Evolutionary conservation across 2,888 invertebrate species (phyloP).

Genomic region (Drosophila leonis): DNA sequence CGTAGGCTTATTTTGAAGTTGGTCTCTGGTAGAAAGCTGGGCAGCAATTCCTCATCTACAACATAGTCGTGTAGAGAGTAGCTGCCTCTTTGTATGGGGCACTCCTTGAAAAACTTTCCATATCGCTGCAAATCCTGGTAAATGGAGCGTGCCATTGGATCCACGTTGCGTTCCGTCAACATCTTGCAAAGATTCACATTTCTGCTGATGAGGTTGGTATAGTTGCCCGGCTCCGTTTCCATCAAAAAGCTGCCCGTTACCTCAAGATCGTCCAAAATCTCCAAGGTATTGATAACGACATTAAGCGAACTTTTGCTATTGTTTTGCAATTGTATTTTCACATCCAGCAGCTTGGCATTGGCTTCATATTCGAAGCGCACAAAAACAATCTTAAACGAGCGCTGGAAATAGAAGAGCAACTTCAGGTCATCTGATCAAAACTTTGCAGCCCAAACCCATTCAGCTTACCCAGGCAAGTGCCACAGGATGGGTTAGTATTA

Average conservation of each 20-base stretch:
- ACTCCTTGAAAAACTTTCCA: conserved; percentile 74
- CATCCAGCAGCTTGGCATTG: conserved; percentile 69
- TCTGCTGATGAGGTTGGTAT: conserved; percentile 63
- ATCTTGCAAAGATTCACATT: conserved; percentile 78
- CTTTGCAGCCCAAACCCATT: too few species aligned
- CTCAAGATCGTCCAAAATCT: conserved; percentile 72
- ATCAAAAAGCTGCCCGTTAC: conserved; percentile 60
- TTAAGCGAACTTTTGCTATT: conserved; percentile 61
- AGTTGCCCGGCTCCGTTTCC: conserved; percentile 71
- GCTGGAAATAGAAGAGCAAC: conserved; percentile 51
- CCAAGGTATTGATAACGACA: conserved; percentile 58
- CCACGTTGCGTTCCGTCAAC: conserved; percentile 67
- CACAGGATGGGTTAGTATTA: conserved; percentile 46
- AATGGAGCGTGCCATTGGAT: conserved; percentile 67
- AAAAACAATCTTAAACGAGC: conserved; percentile 80
- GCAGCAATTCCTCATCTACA: conserved; percentile 82
- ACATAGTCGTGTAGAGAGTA: conserved; percentile 73
- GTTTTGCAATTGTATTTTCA: conserved; percentile 72
- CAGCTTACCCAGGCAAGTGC: conserved; percentile 77
- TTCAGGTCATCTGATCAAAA: background rate
- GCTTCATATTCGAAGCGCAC: conserved; percentile 64
- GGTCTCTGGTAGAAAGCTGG: conserved; percentile 80
- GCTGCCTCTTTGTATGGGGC: conserved; percentile 75
- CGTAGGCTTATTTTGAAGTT: conserved; percentile 62
- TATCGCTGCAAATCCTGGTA: conserved; percentile 78